phyloP scores from a whole-genome alignment of 2,113 vertebrate species.

The Climacteris rufus region DNA sequence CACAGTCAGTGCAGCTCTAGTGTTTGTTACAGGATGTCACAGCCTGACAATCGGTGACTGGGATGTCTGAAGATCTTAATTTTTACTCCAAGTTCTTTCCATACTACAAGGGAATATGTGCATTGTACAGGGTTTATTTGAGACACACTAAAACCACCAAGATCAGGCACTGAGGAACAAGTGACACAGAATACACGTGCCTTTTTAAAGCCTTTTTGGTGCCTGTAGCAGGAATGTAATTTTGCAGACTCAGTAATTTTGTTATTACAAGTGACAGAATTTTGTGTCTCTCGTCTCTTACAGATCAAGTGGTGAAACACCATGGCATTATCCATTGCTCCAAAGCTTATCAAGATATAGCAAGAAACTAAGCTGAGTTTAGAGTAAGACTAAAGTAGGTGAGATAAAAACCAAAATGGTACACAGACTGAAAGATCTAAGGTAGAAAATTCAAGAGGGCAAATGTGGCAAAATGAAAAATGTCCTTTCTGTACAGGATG shows the following conservation, averaged over 20 bases:
- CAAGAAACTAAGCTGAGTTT: not conserved
- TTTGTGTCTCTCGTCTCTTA: not conserved
- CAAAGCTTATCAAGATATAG: not conserved
- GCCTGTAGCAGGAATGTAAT: not conserved
- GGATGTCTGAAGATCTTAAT: not conserved
- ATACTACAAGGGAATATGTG: not conserved
- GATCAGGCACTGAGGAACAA: not conserved
- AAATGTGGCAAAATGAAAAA: not conserved
- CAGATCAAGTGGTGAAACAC: not conserved
- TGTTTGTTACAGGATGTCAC: not conserved
- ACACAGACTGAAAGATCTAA: not conserved
- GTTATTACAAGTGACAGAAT: not conserved
- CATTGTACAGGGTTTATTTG: not conserved
- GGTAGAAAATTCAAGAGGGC: not conserved
- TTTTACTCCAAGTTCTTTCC: not conserved
- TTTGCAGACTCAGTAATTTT: not conserved
- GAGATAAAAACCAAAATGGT: not conserved
- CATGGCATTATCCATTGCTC: not conserved
- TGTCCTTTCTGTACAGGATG: not conserved
- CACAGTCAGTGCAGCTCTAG: not conserved
- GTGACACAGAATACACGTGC: not conserved
- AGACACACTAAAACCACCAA: not conserved
- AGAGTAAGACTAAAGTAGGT: not conserved
- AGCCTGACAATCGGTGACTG: not conserved
- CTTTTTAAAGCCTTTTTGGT: slow-evolving; percentile 14